These are phyloP conservation scores for Malurus alboscapulatus DNA, from an alignment of 2,113 vertebrate species.

Conservation along the genomic window DNA sequence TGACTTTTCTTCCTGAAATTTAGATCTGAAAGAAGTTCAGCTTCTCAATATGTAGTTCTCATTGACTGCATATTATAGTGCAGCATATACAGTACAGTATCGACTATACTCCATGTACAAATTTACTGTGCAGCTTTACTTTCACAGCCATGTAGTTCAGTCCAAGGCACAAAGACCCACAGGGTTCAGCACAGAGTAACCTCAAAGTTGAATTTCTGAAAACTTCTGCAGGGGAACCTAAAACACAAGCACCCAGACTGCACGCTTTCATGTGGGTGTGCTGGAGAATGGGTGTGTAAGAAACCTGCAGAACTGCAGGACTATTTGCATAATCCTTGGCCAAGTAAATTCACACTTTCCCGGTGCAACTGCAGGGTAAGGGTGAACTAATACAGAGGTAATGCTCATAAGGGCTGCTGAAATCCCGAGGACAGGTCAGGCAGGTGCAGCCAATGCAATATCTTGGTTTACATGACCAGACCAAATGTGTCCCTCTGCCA, in stretches of 20 bases:
- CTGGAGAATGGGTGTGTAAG: neutral
- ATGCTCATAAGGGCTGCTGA: neutral
- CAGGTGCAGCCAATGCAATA: neutral
- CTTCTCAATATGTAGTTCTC: neutral
- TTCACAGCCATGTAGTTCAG: neutral
- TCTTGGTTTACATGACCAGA: neutral
- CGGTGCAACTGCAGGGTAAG: neutral
- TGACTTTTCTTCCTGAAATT: neutral
- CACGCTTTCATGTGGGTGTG: fast-evolving
- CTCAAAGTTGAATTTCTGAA: neutral
- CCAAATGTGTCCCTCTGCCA: neutral
- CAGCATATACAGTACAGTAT: neutral
- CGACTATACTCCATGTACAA: neutral
- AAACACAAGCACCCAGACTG: neutral
- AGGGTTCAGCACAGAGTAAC: neutral
- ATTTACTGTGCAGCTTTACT: neutral
- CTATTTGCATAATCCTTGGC: neutral
- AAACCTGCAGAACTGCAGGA: neutral
- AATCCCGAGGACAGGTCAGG: neutral
- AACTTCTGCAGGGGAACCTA: neutral
- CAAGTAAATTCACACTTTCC: neutral
- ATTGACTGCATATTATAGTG: too few relatives aligned
- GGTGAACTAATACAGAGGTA: neutral
- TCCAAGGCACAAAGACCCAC: neutral
- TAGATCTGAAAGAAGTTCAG: neutral